These are phyloP conservation scores for Belonocnema kinseyi DNA, from an alignment of 1,140 invertebrate species.

Conservation along the genomic window DNA sequence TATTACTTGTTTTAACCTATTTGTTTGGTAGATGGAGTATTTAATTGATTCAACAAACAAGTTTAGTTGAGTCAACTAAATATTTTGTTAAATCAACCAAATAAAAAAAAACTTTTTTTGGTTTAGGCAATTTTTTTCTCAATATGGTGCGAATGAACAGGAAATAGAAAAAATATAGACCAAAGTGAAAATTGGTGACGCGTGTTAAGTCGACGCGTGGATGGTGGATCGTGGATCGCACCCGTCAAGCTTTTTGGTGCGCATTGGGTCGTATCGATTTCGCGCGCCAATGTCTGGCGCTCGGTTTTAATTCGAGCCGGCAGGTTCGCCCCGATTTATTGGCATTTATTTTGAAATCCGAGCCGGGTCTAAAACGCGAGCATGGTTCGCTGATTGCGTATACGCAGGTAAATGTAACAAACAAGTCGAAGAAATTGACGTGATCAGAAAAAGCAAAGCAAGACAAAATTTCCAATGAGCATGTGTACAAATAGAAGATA, in stretches of 20 bases:
- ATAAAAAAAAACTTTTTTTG: too few relatives aligned
- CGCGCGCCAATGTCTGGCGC: slow-evolving; percentile 48
- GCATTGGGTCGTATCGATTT: slow-evolving; percentile 59
- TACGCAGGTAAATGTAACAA: slow-evolving; percentile 47
- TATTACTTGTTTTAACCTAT: too few relatives aligned
- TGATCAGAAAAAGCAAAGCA: slow-evolving; percentile 37
- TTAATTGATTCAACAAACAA: too few relatives aligned
- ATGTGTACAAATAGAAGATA: background rate
- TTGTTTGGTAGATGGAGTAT: too few relatives aligned
- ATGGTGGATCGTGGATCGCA: slow-evolving; percentile 37
- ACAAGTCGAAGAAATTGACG: slow-evolving; percentile 41
- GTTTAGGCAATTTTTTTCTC: too few relatives aligned
- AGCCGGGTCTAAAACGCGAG: slow-evolving; percentile 46
- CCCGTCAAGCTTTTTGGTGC: slow-evolving; percentile 40
- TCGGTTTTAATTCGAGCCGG: slow-evolving; percentile 58
- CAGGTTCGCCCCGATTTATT: slow-evolving; percentile 60
- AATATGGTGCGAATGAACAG: too few relatives aligned
- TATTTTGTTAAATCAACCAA: too few relatives aligned
- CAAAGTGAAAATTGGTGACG: slow-evolving; percentile 29
- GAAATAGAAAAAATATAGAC: background rate
- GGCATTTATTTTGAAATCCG: slow-evolving; percentile 66
- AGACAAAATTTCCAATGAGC: background rate
- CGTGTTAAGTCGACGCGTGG: slow-evolving; percentile 42
- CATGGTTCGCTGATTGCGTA: slow-evolving; percentile 45
- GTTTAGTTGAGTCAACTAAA: too few relatives aligned